Evolutionary conservation across 1,140 invertebrate species (phyloP).

Genomic region (Magallana angulata): DNA sequence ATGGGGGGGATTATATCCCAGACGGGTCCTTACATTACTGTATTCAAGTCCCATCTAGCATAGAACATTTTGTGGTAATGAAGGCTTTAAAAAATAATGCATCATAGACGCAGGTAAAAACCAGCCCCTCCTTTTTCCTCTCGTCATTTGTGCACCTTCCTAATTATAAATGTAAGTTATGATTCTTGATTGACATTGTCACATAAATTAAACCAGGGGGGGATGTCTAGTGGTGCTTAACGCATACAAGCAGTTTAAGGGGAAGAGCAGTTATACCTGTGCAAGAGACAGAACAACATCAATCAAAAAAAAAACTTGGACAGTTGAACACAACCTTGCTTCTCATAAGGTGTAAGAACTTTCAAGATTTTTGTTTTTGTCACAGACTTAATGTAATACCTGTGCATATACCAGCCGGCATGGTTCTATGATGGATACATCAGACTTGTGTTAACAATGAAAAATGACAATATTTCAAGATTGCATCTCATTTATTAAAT

Average conservation of each 20-base stretch:
- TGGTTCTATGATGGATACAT: no score
- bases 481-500: conserved; percentile 30
- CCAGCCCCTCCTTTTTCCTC: conserved; percentile 3
- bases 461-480: conserved; percentile 17
- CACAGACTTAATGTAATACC: background rate
- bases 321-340: conserved; percentile 5
- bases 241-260: background rate
- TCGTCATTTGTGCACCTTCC: conserved; percentile 30
- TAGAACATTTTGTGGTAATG: conserved; percentile 32
- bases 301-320: conserved; percentile 3
- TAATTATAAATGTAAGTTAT: conserved; percentile 37
- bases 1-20: background rate
- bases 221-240: conserved; percentile 9
- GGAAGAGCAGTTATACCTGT: background rate
- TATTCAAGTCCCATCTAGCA: conserved; percentile 32
- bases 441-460: background rate
- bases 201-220: conserved; percentile 6
- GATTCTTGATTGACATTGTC: conserved; percentile 28
- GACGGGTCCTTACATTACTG: background rate
- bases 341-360: background rate
- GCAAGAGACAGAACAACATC: background rate
- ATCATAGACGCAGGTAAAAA: conserved; percentile 31
- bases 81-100: conserved; percentile 34
- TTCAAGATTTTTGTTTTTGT: background rate
- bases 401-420: background rate